Evolutionary conservation across 64 coral and sea anemone genomes (phyloP).

Genomic region (Platygyra sinensis): DNA sequence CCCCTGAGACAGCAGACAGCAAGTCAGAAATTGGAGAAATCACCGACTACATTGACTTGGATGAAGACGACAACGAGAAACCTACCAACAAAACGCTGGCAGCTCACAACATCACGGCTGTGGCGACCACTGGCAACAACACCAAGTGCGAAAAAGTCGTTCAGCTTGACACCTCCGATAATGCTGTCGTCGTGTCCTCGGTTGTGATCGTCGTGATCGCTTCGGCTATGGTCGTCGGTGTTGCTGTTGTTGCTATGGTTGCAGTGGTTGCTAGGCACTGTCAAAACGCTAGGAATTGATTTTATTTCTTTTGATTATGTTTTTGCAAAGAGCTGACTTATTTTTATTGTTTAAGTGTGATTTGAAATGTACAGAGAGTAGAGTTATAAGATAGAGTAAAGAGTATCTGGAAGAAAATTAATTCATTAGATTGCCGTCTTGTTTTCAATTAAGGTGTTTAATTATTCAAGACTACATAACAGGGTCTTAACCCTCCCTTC

Average conservation of each 20-base stretch:
- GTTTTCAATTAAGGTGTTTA: not conserved
- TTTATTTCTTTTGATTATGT: not conserved
- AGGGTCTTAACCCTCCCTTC: too few species aligned
- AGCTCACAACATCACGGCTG: slow-evolving; percentile 82
- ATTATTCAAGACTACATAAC: too few species aligned
- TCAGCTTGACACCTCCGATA: slow-evolving; percentile 96
- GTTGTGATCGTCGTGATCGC: slow-evolving; percentile 99
- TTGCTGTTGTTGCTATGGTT: slow-evolving; percentile 99
- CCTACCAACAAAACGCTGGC: slow-evolving; percentile 69
- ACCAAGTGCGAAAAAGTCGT: slow-evolving; percentile 97
- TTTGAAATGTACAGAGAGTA: slow-evolving; percentile 22
- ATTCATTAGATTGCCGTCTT: not conserved
- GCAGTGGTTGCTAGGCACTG: slow-evolving; percentile 99
- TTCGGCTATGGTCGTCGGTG: slow-evolving; percentile 99
- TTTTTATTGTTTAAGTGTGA: slow-evolving; percentile 28
- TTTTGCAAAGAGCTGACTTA: not conserved
- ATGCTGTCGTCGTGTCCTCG: slow-evolving; percentile 99
- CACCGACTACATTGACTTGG: slow-evolving; percentile 62
- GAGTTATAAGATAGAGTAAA: not conserved
- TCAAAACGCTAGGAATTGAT: slow-evolving; percentile 77
- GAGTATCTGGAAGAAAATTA: not conserved
- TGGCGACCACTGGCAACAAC: slow-evolving; percentile 60
- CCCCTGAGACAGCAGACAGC: slow-evolving; percentile 25
- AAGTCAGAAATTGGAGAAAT: slow-evolving; percentile 45
- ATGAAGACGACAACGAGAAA: slow-evolving; percentile 50